These are phyloP conservation scores for Anneissia japonica DNA, from an alignment of 35 echinoderm and acorn worm genomes.

Conservation along the genomic window DNA sequence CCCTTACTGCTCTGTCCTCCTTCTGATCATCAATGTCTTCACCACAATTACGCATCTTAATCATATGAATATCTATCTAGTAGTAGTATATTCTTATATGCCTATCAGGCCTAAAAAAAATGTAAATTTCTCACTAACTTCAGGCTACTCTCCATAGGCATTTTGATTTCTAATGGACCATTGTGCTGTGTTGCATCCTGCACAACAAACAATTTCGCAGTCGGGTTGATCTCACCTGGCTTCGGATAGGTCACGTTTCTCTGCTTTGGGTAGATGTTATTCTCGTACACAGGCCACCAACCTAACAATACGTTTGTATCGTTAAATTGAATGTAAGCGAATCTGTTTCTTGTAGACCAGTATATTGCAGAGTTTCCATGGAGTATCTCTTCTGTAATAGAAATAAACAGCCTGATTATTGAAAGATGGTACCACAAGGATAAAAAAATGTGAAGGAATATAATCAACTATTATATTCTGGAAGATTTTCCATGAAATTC, in stretches of 20 bases:
- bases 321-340: constrained; percentile 64
- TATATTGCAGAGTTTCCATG: constrained; percentile 64
- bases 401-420: too few species aligned
- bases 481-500: background rate
- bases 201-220: constrained; percentile 35
- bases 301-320: constrained; percentile 42
- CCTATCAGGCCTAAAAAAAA: too few species aligned
- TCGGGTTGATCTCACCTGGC: constrained; percentile 56
- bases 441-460: background rate
- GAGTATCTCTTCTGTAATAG: constrained; percentile 65
- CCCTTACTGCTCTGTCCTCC: too few species aligned
- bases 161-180: background rate
- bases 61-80: too few species aligned
- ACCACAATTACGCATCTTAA: too few species aligned
- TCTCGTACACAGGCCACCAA: constrained; percentile 56
- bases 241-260: constrained; percentile 59
- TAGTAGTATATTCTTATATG: too few species aligned
- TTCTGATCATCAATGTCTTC: too few species aligned
- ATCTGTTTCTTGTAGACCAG: constrained; percentile 44
- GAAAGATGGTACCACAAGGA: too few species aligned
- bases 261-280: constrained; percentile 41
- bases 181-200: constrained; percentile 3
- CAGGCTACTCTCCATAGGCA: too few species aligned
- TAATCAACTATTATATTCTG: background rate
- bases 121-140: too few species aligned